These are phyloP conservation scores for Tupiocoris notatus DNA, from an alignment of 2,888 invertebrate genomes.

Conservation along the genomic window DNA sequence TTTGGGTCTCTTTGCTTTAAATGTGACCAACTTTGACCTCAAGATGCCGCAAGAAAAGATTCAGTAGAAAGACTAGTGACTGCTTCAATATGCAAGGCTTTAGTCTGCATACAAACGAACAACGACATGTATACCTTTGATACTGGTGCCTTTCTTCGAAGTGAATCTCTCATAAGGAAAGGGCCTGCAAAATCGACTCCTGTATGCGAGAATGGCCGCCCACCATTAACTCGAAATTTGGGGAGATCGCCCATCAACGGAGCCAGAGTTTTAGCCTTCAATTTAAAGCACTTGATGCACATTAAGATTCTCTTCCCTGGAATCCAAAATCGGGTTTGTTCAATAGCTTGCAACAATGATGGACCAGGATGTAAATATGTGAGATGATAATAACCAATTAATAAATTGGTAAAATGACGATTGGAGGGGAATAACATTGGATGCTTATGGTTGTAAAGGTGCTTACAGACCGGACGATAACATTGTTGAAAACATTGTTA, in stretches of 20 bases:
- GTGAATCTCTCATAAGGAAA: conserved; percentile 29
- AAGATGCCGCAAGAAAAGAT: conserved; percentile 51
- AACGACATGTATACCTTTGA: conserved; percentile 37
- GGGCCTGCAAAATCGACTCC: conserved; percentile 49
- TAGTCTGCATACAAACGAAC: conserved; percentile 11
- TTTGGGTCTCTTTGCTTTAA: conserved; percentile 48
- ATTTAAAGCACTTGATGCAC: conserved; percentile 10
- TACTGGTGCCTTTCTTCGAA: conserved; percentile 10
- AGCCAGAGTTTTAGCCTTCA: conserved; percentile 11
- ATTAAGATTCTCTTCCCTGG: not conserved
- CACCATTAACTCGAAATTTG: conserved; percentile 6
- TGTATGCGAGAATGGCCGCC: conserved; percentile 11
- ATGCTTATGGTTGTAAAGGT: not conserved
- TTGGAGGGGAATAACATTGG: conserved; percentile 10
- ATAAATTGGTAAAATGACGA: not conserved
- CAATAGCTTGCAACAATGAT: conserved; percentile 17
- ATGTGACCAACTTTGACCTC: conserved; percentile 52
- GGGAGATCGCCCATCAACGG: conserved; percentile 42
- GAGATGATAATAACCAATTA: not conserved
- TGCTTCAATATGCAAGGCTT: conserved; percentile 48
- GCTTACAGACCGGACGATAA: too few species aligned
- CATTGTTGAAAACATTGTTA: too few species aligned
- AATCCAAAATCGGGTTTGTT: conserved; percentile 14
- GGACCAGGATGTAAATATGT: conserved; percentile 46
- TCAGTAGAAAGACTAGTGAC: conserved; percentile 50